A percentile compares a stretch with the other conserved stretches of the same genome.
These are phyloP conservation scores for Lycorma delicatula DNA, from an alignment of 1,140 invertebrate genomes.

Conservation along the genomic window DNA sequence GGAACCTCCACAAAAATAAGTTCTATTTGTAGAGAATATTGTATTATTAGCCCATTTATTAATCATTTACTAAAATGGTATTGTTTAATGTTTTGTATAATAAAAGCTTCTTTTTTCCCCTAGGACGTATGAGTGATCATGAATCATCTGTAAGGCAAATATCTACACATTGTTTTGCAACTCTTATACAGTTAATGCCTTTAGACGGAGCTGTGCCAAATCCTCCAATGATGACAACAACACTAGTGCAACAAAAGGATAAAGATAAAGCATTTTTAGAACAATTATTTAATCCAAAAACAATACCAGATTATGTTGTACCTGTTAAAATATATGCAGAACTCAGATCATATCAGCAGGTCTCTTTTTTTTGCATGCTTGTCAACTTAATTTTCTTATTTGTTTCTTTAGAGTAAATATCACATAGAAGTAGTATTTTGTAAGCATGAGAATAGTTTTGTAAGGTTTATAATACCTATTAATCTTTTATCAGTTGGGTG, in stretches of 20 bases:
- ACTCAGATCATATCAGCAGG: constrained; percentile 69
- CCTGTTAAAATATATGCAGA: constrained; percentile 73
- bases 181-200: constrained; percentile 91
- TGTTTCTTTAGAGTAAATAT: too few species aligned
- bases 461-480: too few species aligned
- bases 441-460: too few species aligned
- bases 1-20: too few species aligned
- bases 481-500: too few species aligned
- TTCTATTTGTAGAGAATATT: too few species aligned
- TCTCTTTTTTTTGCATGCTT: constrained; percentile 27
- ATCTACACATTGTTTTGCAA: constrained; percentile 91
- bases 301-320: constrained; percentile 75
- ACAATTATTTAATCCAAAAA: constrained; percentile 77
- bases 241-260: constrained; percentile 46
- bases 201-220: constrained; percentile 65
- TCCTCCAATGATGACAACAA: constrained; percentile 40
- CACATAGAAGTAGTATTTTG: too few species aligned
- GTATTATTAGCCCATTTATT: too few species aligned
- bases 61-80: too few species aligned
- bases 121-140: constrained; percentile 83
- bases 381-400: neutral
- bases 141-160: constrained; percentile 70
- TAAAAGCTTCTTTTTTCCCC: too few species aligned
- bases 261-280: constrained; percentile 77
- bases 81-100: too few species aligned